Percentiles rank a stretch among this genome's conserved stretches.
phyloP scores from a whole-genome alignment of 2,113 vertebrate genomes.

The Oophaga pumilio region DNA sequence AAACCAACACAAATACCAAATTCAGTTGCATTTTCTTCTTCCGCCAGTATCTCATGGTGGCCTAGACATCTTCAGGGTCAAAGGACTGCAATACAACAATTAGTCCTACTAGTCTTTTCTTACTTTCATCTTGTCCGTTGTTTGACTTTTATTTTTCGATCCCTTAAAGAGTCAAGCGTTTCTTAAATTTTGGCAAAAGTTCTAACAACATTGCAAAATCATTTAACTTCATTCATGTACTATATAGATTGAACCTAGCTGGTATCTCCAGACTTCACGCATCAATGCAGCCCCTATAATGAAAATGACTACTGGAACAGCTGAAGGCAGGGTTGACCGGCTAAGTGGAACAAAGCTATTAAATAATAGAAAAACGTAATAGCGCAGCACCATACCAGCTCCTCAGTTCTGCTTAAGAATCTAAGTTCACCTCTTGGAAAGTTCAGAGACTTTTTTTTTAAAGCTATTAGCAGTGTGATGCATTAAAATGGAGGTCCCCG shows the following conservation, averaged over 20 bases:
- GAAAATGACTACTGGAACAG: slow-evolving; percentile 18
- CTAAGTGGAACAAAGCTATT: slow-evolving; percentile 43
- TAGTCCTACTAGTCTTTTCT: neutral
- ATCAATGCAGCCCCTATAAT: slow-evolving; percentile 4
- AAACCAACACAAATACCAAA: neutral
- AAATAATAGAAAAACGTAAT: slow-evolving; percentile 30
- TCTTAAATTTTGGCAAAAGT: neutral
- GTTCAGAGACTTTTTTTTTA: neutral
- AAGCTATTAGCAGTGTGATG: neutral
- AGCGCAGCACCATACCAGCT: neutral
- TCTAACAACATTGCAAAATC: slow-evolving; percentile 17
- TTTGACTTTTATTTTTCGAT: neutral
- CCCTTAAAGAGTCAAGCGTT: neutral
- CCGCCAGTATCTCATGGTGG: neutral
- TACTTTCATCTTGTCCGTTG: neutral
- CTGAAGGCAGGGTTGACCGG: slow-evolving; percentile 31
- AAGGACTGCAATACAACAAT: neutral
- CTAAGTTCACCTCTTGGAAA: neutral
- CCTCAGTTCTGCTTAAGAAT: neutral
- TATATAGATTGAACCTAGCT: slow-evolving; percentile 13
- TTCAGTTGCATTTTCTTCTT: neutral
- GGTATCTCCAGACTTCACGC: slow-evolving; percentile 18
- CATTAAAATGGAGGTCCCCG: neutral
- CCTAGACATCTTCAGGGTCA: neutral
- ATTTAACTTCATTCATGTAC: slow-evolving; percentile 29